A percentile compares a stretch with the other conserved stretches of the same genome.
phyloP scores from a whole-genome alignment of 2,797 vertebrate species.

The Kryptopterus vitreolus region DNA sequence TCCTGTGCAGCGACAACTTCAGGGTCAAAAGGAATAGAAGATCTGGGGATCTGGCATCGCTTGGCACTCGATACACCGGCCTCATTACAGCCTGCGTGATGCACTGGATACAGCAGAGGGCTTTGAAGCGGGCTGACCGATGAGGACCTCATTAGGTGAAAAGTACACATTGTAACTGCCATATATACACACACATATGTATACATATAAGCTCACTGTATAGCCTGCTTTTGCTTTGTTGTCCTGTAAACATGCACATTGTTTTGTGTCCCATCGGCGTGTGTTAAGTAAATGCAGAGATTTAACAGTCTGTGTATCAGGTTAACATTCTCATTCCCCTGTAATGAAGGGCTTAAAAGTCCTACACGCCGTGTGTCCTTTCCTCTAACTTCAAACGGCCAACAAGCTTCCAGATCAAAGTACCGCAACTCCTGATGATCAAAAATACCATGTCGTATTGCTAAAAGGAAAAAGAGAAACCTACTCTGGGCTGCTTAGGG shows the following conservation, averaged over 20 bases:
- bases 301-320: conserved; percentile 73
- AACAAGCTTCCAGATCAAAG: conserved; percentile 35
- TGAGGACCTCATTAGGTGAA: not conserved
- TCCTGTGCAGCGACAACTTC: no score
- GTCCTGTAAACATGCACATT: not conserved
- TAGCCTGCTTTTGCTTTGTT: not conserved
- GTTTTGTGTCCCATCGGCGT: not conserved
- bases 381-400: conserved; percentile 11
- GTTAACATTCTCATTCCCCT: conserved; percentile 70
- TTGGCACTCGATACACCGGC: not conserved
- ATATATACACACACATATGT: no score
- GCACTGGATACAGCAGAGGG: not conserved
- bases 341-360: conserved; percentile 72
- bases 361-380: conserved; percentile 14
- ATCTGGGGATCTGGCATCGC: not conserved
- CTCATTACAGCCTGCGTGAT: not conserved
- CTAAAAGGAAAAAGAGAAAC: not conserved
- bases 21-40: not conserved
- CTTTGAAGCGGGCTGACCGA: not conserved
- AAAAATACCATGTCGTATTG: conserved; percentile 20
- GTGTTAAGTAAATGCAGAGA: conserved; percentile 66
- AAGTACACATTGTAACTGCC: not conserved
- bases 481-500: not conserved
- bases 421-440: not conserved
- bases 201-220: no score